These are phyloP conservation scores for Eubucco bourcierii DNA, from an alignment of 2,113 vertebrate species.

Conservation along the genomic window DNA sequence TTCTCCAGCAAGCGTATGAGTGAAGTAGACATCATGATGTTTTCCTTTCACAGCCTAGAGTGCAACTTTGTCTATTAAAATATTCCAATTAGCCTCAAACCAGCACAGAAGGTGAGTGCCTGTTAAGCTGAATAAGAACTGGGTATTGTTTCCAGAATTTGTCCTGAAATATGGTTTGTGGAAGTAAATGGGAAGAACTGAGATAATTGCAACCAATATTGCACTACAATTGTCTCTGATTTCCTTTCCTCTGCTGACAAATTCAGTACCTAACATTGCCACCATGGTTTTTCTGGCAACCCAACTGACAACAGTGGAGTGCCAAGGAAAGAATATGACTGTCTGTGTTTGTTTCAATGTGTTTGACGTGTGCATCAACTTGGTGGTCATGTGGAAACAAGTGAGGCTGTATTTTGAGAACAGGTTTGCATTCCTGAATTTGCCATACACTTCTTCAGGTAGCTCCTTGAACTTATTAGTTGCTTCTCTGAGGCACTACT, in stretches of 20 bases:
- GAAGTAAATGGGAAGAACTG: neutral
- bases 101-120: neutral
- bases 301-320: rapidly evolving
- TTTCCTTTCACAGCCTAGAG: too few relatives aligned
- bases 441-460: neutral
- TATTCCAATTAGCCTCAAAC: too few relatives aligned
- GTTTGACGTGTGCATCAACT: neutral
- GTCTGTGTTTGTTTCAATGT: neutral
- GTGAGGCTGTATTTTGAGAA: neutral
- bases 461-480: neutral
- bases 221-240: neutral
- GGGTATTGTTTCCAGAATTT: neutral
- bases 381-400: neutral
- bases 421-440: neutral
- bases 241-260: neutral
- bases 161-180: neutral
- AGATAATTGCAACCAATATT: neutral
- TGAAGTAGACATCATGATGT: too few relatives aligned
- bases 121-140: neutral
- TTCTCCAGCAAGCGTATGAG: too few relatives aligned
- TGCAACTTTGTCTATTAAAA: too few relatives aligned
- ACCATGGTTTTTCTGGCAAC: neutral
- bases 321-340: neutral
- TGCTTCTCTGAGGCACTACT: neutral
- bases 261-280: neutral